These are phyloP conservation scores for Microchrysa polita DNA, from an alignment of 2,888 invertebrate species.

Conservation along the genomic window DNA sequence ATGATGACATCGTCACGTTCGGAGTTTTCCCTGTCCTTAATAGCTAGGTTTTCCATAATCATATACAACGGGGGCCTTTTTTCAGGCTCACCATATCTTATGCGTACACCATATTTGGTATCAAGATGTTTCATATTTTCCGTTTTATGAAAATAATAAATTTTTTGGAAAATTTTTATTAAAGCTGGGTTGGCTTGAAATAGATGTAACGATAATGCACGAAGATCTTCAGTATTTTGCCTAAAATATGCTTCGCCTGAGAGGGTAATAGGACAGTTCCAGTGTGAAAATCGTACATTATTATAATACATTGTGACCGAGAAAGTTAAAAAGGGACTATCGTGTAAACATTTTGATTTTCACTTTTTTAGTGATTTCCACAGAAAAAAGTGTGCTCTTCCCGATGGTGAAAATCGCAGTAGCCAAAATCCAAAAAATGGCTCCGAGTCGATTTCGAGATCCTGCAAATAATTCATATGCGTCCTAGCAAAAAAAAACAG, in stretches of 20 bases:
- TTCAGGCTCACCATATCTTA: neutral
- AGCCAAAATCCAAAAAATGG: too few species aligned
- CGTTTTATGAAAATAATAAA: neutral
- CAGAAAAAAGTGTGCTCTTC: too few species aligned
- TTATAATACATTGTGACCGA: neutral
- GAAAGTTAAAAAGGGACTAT: too few species aligned
- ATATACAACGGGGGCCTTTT: neutral
- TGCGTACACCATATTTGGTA: neutral
- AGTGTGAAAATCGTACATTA: neutral
- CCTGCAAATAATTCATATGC: too few species aligned
- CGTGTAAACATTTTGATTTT: too few species aligned
- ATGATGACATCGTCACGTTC: conserved; percentile 33
- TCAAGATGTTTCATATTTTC: neutral
- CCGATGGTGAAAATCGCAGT: too few species aligned
- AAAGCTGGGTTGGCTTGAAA: neutral
- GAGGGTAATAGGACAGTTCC: neutral
- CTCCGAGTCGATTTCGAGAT: too few species aligned
- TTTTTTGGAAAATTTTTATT: neutral
- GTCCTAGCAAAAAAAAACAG: too few species aligned
- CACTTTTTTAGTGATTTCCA: too few species aligned
- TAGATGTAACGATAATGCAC: neutral
- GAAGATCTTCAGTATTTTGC: neutral
- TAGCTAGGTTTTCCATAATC: neutral
- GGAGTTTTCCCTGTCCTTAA: neutral
- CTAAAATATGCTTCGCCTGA: neutral